Percentiles rank a stretch among this genome's conserved stretches.
phyloP scores from a whole-genome alignment of 2,113 vertebrate species.

The Perca flavescens region DNA sequence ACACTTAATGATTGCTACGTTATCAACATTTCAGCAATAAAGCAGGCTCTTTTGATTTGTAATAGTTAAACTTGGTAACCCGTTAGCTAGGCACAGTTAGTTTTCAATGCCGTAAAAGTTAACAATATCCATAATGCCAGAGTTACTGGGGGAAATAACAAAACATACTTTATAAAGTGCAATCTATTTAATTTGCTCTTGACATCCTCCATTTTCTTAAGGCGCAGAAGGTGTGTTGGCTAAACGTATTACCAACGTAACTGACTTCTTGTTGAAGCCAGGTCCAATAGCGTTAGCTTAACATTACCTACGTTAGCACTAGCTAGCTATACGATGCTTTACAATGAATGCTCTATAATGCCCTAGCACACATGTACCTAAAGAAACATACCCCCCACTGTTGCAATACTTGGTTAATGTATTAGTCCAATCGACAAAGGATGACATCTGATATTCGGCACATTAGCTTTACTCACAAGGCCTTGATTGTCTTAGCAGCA shows the following conservation, averaged over 20 bases:
- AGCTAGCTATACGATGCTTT: no score
- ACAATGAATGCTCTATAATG: neutral
- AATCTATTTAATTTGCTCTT: neutral
- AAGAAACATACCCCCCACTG: rapidly evolving
- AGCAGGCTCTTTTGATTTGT: neutral
- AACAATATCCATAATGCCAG: no score
- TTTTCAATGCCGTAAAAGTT: neutral
- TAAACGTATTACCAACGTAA: constrained; percentile 30
- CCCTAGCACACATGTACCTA: neutral
- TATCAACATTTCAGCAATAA: neutral
- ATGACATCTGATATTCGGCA: rapidly evolving
- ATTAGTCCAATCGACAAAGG: neutral
- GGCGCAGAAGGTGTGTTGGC: neutral
- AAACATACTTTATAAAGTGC: neutral
- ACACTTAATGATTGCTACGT: neutral
- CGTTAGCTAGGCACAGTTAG: neutral
- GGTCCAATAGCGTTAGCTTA: neutral
- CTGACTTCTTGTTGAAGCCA: neutral
- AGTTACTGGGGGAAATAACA: no score
- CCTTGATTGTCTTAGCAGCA: neutral
- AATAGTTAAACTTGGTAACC: neutral
- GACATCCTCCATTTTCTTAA: neutral
- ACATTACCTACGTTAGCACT: neutral
- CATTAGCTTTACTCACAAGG: neutral
- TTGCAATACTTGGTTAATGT: neutral